Evolutionary conservation across 2,888 invertebrate species (phyloP).

Genomic region (Melanchra persicariae): DNA sequence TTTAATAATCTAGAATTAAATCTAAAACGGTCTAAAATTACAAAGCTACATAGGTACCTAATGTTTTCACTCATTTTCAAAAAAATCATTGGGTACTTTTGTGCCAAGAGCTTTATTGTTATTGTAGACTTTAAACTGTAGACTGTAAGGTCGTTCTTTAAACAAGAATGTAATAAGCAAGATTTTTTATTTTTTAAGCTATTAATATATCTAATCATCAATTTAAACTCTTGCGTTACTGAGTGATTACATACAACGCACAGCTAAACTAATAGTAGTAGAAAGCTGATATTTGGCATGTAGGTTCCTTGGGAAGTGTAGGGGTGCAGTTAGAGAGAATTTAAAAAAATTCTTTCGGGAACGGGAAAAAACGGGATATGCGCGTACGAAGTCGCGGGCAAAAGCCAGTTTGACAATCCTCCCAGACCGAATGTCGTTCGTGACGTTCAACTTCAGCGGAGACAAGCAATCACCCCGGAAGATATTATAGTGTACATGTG

Average conservation of each 20-base stretch:
- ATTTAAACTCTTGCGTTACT: no score
- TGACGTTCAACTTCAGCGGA: neutral
- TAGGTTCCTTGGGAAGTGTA: no score
- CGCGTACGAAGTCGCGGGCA: no score
- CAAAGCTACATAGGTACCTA: slow-evolving; percentile 10
- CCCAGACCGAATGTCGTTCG: neutral
- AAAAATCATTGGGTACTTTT: slow-evolving; percentile 21
- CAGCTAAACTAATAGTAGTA: no score
- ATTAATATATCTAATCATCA: no score
- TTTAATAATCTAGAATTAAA: slow-evolving; percentile 27
- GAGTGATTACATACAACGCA: no score
- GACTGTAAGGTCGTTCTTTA: neutral
- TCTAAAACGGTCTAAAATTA: slow-evolving; percentile 19
- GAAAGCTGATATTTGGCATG: no score
- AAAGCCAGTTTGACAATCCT: no score
- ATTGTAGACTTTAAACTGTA: neutral
- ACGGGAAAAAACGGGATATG: no score
- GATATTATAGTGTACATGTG: neutral
- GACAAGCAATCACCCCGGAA: neutral
- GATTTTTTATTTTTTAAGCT: neutral
- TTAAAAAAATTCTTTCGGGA: no score
- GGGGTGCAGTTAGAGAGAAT: no score
- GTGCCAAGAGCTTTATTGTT: neutral
- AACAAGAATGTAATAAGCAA: neutral
- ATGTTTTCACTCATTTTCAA: slow-evolving; percentile 12